Evolutionary conservation across 2,888 invertebrate species (phyloP), one percentile per base, ranked within the genome.

Genomic region (Leuctra nigra): DNA sequence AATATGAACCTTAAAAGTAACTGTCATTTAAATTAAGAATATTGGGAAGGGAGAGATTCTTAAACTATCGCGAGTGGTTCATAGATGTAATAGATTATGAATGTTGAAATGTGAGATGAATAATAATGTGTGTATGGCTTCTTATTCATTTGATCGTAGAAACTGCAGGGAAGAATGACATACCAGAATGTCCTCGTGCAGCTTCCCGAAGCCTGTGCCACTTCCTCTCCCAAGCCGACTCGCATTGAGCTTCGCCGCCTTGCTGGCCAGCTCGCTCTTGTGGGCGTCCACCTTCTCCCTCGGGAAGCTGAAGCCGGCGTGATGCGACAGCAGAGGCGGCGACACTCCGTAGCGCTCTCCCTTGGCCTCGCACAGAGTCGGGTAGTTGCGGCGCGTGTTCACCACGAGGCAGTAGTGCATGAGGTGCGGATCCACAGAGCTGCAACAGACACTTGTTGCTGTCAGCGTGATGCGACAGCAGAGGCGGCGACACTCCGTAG

Each of bases 401-500:
- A 78, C 70, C 14, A 76, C 73, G 18, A 80, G 67, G 64, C 78
- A 80, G 65, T 80, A 79, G 60, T 71, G 68, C 58, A 74, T 75
- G n/a, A 69, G 67, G 61, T 75, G 74, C 3, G 76, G 75, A 64
- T 76, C 75, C 41, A 75, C 70, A 33, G 73, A 67, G 65, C 76
- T 76, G 65, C 38, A 68, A 69, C n/a, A n/a, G n/a, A n/a, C n/a
- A n/a, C n/a, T n/a, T n/a, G n/a, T n/a, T n/a, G n/a, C n/a, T n/a
- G n/a, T n/a, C n/a, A n/a, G n/a, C n/a, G n/a, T n/a, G n/a, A n/a
- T n/a, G n/a, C n/a, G n/a, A n/a, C n/a, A n/a, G n/a, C n/a, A n/a
- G 64, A n/a, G 65, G 65, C 1, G 67, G 66, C 1, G 63, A 53
- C 1, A 68, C 72, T 3, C 73, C 73, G 39, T 66, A 64, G 20